Percentiles rank a stretch among this genome's conserved stretches.
These are phyloP conservation scores for Atrina japonica DNA, from an alignment of 2,888 invertebrate species.

Conservation along the genomic window DNA sequence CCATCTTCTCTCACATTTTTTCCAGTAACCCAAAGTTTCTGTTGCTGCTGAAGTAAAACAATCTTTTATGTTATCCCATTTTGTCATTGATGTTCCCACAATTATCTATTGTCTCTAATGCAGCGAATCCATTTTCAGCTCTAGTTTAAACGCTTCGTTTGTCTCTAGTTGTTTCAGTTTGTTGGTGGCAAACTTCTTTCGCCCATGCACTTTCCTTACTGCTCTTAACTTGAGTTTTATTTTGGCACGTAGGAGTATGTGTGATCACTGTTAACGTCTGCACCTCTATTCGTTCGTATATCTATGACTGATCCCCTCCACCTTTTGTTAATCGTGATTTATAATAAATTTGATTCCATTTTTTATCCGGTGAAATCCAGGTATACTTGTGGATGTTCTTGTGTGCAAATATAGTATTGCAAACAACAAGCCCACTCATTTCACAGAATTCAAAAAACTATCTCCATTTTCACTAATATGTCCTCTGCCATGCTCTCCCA, in stretches of 20 bases:
- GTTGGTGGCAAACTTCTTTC: neutral
- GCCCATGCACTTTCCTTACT: conserved; percentile 12
- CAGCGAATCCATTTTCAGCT: conserved; percentile 11
- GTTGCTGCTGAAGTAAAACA: conserved; percentile 18
- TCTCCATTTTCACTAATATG: conserved; percentile 15
- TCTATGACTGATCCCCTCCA: no score
- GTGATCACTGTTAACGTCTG: no score
- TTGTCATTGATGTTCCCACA: conserved; percentile 3
- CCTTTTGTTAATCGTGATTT: no score
- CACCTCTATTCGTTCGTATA: no score
- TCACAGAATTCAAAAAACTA: neutral
- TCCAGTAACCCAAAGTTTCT: conserved; percentile 19
- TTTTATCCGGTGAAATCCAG: neutral
- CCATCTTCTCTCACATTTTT: conserved; percentile 7
- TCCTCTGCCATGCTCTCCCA: conserved; percentile 13
- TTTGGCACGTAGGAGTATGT: no score
- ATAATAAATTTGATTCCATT: no score
- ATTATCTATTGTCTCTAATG: conserved; percentile 1
- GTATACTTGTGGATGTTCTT: conserved; percentile 12
- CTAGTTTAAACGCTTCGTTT: neutral
- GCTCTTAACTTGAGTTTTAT: no score
- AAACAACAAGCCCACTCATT: no score
- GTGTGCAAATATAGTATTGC: conserved; percentile 3
- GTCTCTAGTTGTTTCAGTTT: neutral
- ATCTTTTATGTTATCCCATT: conserved; percentile 15